Evolutionary conservation across 2,113 vertebrate species (phyloP).

Genomic region (Mustelus asterias): DNA sequence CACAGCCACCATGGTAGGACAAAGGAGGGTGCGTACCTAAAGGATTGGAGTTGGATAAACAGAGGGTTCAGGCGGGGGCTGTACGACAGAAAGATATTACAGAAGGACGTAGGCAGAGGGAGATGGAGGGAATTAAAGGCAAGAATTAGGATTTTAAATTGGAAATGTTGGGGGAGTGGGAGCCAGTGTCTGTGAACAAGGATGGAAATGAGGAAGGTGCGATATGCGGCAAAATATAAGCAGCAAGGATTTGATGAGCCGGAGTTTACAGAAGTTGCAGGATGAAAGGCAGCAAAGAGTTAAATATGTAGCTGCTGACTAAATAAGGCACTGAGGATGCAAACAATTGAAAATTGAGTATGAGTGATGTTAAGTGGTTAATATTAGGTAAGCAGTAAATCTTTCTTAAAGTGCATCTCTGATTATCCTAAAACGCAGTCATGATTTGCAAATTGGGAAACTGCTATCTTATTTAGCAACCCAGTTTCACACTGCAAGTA

Average conservation of each 20-base stretch:
- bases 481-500: background rate
- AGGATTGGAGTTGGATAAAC: background rate
- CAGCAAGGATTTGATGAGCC: background rate
- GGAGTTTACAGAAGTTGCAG: background rate
- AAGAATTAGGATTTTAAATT: background rate
- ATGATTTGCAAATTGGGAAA: background rate
- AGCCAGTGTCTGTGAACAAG: background rate
- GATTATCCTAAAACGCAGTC: background rate
- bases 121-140: background rate
- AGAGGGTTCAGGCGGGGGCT: background rate
- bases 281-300: background rate
- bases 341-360: background rate
- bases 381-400: background rate
- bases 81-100: background rate
- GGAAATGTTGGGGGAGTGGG: background rate
- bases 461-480: background rate
- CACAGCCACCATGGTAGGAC: background rate
- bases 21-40: background rate
- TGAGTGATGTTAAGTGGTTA: background rate
- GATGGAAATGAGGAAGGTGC: background rate
- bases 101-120: background rate
- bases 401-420: background rate
- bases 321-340: background rate
- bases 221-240: background rate
- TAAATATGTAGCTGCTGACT: background rate